A percentile compares a stretch with the other conserved stretches of the same genome.
These are phyloP conservation scores for Micrasema longulum DNA, from an alignment of 1,140 invertebrate species.

Conservation along the genomic window DNA sequence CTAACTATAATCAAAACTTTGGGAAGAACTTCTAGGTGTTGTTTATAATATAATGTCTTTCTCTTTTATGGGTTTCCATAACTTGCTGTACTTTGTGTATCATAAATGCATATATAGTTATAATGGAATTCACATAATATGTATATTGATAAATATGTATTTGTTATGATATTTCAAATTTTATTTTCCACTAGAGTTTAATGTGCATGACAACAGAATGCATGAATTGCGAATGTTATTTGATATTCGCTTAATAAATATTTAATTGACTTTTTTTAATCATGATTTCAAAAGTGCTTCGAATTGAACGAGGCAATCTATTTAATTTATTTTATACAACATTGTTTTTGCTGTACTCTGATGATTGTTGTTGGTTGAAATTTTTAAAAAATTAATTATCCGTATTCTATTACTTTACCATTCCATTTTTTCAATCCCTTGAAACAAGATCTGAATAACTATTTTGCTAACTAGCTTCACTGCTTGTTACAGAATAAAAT, in stretches of 20 bases:
- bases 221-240: no score
- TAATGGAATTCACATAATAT: constrained; percentile 36
- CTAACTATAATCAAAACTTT: constrained; percentile 47
- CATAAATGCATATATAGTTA: constrained; percentile 49
- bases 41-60: constrained; percentile 51
- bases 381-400: no score
- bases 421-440: no score
- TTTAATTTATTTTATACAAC: no score
- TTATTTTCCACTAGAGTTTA: constrained; percentile 48
- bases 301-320: no score
- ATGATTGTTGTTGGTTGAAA: no score
- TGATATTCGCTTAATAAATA: no score
- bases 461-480: not conserved
- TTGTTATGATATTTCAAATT: constrained; percentile 51
- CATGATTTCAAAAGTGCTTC: no score
- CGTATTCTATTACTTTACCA: no score
- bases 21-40: constrained; percentile 53
- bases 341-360: no score
- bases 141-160: constrained; percentile 42
- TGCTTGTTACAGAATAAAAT: constrained; percentile 6
- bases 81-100: constrained; percentile 50
- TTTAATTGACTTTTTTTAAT: no score
- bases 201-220: constrained; percentile 37
- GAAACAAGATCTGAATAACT: no score
- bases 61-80: constrained; percentile 51